Base-by-base conservation (phyloP, 2,113 vertebrate genomes). In the Cacatua alba region DNA sequence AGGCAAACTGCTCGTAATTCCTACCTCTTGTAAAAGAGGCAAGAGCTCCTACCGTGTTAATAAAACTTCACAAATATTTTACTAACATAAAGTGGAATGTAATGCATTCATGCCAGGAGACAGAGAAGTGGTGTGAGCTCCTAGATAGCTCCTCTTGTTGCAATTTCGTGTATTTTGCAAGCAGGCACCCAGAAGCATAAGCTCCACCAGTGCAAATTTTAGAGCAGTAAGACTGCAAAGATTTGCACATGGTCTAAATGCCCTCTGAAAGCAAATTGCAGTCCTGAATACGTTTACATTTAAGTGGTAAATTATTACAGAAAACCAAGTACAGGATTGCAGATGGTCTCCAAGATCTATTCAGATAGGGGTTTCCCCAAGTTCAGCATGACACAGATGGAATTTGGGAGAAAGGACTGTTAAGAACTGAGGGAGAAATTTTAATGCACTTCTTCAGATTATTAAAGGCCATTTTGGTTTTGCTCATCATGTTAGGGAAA, bases 11-110 rank as follows among this genome's bases (percentile, higher is more conserved):
- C 87, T 95, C 5, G 0, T 86, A 93, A 94, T 87, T 94, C 51
- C 43, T 82, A 72, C 80, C 62, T 92, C 57, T 96, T 78, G 28
- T 86, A 94, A 96, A 88, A 93, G 65, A 92, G 35, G 39, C 62
- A 64, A 76, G 65, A 94, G 77, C 63, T 65, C 81, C 88, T 85
- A 94, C 69, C 57, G 89, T 20, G 57, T 92, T 93, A 87, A 82
- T 94, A 95, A 94, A 92, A 82, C 81, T 92, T 93, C 90, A 95
- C 77, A 94, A 92, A 94, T 86, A 86, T 88, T 96, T 96, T 92
- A 92, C 49, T 92, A 91, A 94, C 84, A 85, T 69, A 87, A 94
- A 96, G 85, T 84, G 49, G 74, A 95, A 96, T 63, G 90, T 14
- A 64, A 59, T 37, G 13, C 59, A 31, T 67, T 89, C 49, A 51